Evolutionary conservation across 53 echinoderm and acorn worm species (phyloP).

Genomic region (Holothuria scabra): DNA sequence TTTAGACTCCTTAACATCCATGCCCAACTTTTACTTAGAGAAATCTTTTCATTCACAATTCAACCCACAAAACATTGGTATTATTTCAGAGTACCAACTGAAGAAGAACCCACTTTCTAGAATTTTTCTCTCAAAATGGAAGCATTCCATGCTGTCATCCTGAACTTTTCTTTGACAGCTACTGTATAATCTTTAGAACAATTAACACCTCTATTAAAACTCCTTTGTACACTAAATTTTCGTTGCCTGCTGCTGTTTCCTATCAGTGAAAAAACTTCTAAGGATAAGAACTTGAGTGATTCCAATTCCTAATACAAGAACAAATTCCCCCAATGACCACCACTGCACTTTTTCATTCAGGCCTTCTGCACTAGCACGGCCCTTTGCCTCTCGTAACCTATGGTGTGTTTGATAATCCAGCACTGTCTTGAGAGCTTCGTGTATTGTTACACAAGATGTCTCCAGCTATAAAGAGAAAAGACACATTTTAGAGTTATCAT

Average conservation of each 20-base stretch:
- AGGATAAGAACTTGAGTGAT: conserved; percentile 89
- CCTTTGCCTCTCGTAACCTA: conserved; percentile 91
- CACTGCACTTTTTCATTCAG: conserved; percentile 85
- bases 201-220: neutral
- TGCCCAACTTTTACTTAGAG: too few species aligned
- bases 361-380: conserved; percentile 73
- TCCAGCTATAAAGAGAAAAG: conserved; percentile 69
- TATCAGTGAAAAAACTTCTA: conserved; percentile 96
- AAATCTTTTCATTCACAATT: too few species aligned
- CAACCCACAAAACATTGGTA: too few species aligned
- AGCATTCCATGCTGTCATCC: neutral
- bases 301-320: conserved; percentile 78
- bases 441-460: conserved; percentile 92
- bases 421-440: conserved; percentile 84
- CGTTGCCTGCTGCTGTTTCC: conserved; percentile 60
- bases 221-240: conserved; percentile 60
- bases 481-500: too few species aligned
- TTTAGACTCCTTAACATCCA: too few species aligned
- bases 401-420: conserved; percentile 94
- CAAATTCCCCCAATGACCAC: conserved; percentile 91
- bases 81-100: too few species aligned
- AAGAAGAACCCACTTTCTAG: too few species aligned
- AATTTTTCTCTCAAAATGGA: too few species aligned
- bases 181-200: neutral
- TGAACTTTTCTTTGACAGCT: neutral